phyloP scores from a whole-genome alignment of 2,113 vertebrate genomes.

The Cyprinodon variegatus region DNA sequence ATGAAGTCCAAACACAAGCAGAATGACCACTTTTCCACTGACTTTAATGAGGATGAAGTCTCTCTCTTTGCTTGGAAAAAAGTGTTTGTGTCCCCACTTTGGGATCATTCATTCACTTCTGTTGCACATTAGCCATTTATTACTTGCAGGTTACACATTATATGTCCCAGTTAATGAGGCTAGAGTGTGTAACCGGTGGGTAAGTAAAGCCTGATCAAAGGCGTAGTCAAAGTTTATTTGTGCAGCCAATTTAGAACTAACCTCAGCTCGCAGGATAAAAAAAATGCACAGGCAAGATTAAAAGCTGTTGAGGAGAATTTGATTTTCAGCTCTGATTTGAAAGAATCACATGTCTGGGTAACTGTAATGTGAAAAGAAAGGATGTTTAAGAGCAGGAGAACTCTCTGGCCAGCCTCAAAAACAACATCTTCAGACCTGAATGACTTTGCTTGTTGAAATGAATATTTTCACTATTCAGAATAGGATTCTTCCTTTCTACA shows the following conservation, averaged over 20 bases:
- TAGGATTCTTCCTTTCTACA: background rate
- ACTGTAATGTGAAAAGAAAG: background rate
- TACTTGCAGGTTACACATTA: constrained; percentile 60
- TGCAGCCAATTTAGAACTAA: background rate
- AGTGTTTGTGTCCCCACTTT: constrained; percentile 1
- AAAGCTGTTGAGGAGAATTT: background rate
- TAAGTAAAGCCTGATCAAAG: constrained; percentile 22
- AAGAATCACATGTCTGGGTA: background rate
- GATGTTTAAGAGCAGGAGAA: background rate
- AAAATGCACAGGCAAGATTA: background rate
- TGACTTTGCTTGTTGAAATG: background rate
- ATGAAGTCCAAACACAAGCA: background rate
- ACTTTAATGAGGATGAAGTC: background rate
- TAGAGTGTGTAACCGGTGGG: background rate
- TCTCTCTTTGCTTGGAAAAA: background rate
- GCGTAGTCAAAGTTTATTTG: background rate
- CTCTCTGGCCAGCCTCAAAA: background rate
- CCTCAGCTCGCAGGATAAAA: background rate
- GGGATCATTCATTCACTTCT: constrained; percentile 35
- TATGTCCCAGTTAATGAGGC: constrained; percentile 34
- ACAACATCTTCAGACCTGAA: background rate
- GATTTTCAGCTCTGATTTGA: background rate
- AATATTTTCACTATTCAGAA: background rate
- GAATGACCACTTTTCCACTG: background rate
- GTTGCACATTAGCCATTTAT: constrained; percentile 37